Evolutionary conservation across 2,113 vertebrate species (phyloP).

Genomic region (Seriola dumerili): DNA sequence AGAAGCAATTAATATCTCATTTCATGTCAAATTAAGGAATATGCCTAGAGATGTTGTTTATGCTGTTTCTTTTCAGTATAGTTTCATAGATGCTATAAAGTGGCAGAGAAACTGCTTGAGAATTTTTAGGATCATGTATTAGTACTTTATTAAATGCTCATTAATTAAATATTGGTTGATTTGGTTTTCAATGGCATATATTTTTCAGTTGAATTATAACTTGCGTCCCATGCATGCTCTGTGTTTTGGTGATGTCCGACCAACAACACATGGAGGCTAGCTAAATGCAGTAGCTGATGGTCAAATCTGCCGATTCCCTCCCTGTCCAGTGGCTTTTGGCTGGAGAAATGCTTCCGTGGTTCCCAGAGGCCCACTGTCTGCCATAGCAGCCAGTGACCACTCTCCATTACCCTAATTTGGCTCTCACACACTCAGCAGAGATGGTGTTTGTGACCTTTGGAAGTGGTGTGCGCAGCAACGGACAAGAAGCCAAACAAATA

Average conservation of each 20-base stretch:
- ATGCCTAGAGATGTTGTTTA: too few species aligned
- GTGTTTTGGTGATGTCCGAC: background rate
- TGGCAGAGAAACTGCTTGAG: too few species aligned
- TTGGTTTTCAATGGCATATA: background rate
- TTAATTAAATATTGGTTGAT: background rate
- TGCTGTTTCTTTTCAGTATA: too few species aligned
- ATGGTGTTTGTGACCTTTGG: conserved; percentile 61
- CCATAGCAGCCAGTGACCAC: conserved; percentile 29
- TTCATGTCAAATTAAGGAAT: background rate
- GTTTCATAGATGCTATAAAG: background rate
- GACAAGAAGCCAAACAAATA: conserved; percentile 66
- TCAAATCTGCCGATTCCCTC: conserved; percentile 13
- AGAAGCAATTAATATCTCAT: background rate
- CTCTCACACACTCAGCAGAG: conserved; percentile 38
- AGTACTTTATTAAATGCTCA: too few species aligned
- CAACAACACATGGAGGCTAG: background rate
- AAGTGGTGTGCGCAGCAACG: conserved; percentile 48
- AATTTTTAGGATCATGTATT: too few species aligned
- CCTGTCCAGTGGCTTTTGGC: conserved; percentile 22
- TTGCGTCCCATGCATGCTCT: background rate
- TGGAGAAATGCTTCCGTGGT: conserved; percentile 23
- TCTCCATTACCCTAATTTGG: conserved; percentile 47
- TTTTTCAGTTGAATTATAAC: background rate
- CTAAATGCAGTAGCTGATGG: conserved; percentile 4
- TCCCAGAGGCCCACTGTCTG: conserved; percentile 35